Conservation (phyloP, 2,797 vertebrate genomes). For the Columba guinea region DNA sequence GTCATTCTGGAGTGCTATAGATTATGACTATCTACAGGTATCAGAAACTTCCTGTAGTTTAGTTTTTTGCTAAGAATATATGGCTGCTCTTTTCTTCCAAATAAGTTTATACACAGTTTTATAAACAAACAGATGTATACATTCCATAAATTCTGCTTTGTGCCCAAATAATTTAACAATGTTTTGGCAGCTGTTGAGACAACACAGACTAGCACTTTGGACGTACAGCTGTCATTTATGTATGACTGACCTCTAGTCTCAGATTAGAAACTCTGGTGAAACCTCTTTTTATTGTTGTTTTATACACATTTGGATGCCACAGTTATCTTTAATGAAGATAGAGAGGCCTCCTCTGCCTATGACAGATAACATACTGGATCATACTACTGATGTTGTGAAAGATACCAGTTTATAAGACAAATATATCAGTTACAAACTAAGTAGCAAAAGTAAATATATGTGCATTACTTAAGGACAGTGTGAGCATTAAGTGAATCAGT, state of each 20-base stretch:
- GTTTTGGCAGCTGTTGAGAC: neutral
- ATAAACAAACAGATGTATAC: neutral
- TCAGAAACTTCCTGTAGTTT: neutral
- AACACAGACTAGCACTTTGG: fast-evolving
- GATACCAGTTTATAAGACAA: neutral
- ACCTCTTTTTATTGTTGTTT: neutral
- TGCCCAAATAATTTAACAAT: neutral
- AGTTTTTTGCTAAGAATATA: neutral
- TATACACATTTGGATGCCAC: neutral
- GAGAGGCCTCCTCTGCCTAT: neutral
- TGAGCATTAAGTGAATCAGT: neutral
- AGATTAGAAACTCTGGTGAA: neutral
- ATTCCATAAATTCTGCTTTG: neutral
- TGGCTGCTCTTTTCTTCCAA: neutral
- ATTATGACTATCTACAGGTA: neutral
- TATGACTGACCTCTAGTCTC: neutral
- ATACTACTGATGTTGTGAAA: neutral
- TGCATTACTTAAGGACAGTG: neutral
- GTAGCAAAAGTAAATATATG: neutral
- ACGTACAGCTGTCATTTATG: neutral
- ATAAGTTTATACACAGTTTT: neutral
- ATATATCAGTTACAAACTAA: neutral
- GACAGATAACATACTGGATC: neutral
- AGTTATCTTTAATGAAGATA: neutral
- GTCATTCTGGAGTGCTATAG: neutral